Evolutionary conservation across 2,888 invertebrate species (phyloP).

Genomic region (Brenthis daphne): DNA sequence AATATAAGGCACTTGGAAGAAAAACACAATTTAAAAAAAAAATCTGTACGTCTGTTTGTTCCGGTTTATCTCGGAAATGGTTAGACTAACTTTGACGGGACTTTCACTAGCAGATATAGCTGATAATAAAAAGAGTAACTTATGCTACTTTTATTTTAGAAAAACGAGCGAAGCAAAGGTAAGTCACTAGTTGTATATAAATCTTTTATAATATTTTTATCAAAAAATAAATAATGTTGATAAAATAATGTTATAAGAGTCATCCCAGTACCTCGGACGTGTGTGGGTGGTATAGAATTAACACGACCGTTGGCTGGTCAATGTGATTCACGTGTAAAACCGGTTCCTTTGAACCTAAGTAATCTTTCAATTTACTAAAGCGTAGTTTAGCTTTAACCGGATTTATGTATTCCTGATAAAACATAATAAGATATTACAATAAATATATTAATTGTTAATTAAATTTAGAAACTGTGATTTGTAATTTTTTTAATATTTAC

Average conservation of each 20-base stretch:
- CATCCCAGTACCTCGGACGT: conserved; percentile 35
- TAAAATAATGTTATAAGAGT: conserved; percentile 5
- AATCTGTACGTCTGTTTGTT: no score
- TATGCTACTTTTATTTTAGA: no score
- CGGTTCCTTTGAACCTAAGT: conserved; percentile 40
- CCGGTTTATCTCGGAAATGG: no score
- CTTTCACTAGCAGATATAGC: no score
- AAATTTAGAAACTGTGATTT: background rate
- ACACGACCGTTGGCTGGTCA: conserved; percentile 47
- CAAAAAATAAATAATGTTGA: background rate
- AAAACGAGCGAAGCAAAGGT: no score
- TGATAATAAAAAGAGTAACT: no score
- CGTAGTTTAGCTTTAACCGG: conserved; percentile 32
- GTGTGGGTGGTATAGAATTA: conserved; percentile 46
- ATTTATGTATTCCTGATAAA: conserved; percentile 10
- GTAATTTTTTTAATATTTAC: background rate
- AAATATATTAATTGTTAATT: no score
- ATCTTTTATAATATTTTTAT: no score
- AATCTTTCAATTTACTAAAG: conserved; percentile 49
- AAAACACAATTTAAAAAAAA: no score
- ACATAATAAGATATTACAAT: conserved; percentile 2
- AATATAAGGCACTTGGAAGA: no score
- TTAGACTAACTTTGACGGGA: no score
- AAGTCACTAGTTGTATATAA: no score
- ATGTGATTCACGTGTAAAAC: conserved; percentile 53